Evolutionary conservation across 2,797 vertebrate species (phyloP).

Genomic region (Amphiprion clarkii): DNA sequence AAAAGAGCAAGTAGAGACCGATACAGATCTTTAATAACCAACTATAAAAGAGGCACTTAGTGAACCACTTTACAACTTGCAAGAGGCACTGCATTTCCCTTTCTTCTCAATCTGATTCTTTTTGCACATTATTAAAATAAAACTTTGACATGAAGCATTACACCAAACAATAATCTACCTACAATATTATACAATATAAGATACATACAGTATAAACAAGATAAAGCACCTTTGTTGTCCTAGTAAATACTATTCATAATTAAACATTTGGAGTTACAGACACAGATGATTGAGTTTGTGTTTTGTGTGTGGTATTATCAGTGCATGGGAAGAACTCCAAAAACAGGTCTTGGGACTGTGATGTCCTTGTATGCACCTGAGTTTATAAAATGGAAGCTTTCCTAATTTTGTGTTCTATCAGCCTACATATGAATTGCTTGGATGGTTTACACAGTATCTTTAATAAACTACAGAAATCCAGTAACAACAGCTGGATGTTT

Average conservation of each 20-base stretch:
- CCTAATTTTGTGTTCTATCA: constrained; percentile 76
- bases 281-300: constrained; percentile 87
- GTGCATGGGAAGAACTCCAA: constrained; percentile 91
- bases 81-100: constrained; percentile 85
- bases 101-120: constrained; percentile 88
- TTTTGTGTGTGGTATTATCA: constrained; percentile 90
- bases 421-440: constrained; percentile 76
- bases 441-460: constrained; percentile 82
- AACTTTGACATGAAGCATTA: constrained; percentile 93
- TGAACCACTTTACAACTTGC: constrained; percentile 89
- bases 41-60: constrained; percentile 90
- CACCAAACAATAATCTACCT: constrained; percentile 92
- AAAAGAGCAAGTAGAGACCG: constrained; percentile 76
- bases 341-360: constrained; percentile 86
- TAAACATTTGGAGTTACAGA: constrained; percentile 89
- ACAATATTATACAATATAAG: constrained; percentile 92
- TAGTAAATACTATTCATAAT: constrained; percentile 87
- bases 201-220: constrained; percentile 91
- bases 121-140: constrained; percentile 97
- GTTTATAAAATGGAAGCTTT: constrained; percentile 85
- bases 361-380: constrained; percentile 90
- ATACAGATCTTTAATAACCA: constrained; percentile 88
- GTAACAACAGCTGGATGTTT: constrained; percentile 80
- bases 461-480: constrained; percentile 84
- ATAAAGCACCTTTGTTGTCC: constrained; percentile 90